These are phyloP conservation scores for Abrostola tripartita DNA, from an alignment of 2,888 invertebrate genomes.

Conservation along the genomic window DNA sequence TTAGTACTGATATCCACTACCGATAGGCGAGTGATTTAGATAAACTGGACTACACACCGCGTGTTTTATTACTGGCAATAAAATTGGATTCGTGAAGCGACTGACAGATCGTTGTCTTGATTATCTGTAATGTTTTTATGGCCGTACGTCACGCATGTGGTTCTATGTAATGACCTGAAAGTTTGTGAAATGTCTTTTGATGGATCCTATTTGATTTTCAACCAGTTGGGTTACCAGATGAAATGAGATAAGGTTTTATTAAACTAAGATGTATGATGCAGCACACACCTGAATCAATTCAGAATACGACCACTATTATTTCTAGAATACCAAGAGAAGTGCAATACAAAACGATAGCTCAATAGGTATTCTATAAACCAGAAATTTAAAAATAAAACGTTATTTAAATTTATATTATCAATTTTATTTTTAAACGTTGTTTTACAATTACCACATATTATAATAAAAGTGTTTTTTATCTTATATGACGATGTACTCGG, in stretches of 20 bases:
- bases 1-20: slow-evolving; percentile 32
- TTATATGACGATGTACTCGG: neutral
- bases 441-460: too few species aligned
- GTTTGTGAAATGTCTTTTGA: neutral
- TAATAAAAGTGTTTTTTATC: neutral
- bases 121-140: slow-evolving; percentile 40
- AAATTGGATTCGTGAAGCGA: slow-evolving; percentile 38
- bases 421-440: too few species aligned
- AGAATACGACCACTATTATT: too few species aligned
- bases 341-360: too few species aligned
- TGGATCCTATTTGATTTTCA: slow-evolving; percentile 6
- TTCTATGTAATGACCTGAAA: slow-evolving; percentile 31
- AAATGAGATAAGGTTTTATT: neutral
- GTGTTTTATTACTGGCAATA: slow-evolving; percentile 50
- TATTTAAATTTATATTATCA: too few species aligned
- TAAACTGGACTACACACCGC: slow-evolving; percentile 37
- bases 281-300: too few species aligned
- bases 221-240: neutral
- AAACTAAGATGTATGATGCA: too few species aligned
- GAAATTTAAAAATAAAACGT: too few species aligned
- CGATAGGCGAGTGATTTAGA: slow-evolving; percentile 45
- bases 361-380: too few species aligned
- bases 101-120: slow-evolving; percentile 39
- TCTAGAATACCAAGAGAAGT: too few species aligned
- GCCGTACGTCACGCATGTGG: slow-evolving; percentile 17